Evolutionary conservation across 1,140 invertebrate species (phyloP).

Genomic region (Bombyx mandarina): DNA sequence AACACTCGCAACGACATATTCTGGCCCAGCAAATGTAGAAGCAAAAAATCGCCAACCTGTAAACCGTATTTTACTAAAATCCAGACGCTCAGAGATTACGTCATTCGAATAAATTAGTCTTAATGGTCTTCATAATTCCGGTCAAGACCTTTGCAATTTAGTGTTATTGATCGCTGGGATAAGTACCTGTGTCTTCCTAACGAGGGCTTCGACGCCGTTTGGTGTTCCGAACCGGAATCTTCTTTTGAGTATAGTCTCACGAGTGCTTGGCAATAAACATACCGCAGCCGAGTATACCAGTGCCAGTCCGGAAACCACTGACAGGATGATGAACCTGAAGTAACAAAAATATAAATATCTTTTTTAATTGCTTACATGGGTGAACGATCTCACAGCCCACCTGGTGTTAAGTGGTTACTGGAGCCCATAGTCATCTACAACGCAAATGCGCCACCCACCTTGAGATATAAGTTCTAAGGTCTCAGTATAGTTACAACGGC

Average conservation of each 20-base stretch:
- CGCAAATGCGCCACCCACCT: no score
- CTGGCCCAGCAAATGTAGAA: constrained; percentile 86
- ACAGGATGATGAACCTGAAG: constrained; percentile 83
- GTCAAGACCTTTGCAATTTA: background rate
- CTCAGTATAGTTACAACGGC: no score
- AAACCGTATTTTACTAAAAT: constrained; percentile 10
- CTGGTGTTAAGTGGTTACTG: no score
- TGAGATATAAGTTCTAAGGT: no score
- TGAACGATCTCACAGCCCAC: no score
- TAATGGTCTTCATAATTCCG: constrained; percentile 1
- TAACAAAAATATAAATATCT: background rate
- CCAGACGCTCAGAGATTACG: background rate
- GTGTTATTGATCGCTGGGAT: background rate
- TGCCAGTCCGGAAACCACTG: constrained; percentile 81
- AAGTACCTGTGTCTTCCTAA: constrained; percentile 83
- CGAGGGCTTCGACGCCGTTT: constrained; percentile 77
- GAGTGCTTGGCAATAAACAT: constrained; percentile 82
- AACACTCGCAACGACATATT: constrained; percentile 88
- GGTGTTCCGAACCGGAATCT: constrained; percentile 83
- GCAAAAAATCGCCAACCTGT: constrained; percentile 87
- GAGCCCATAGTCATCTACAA: no score
- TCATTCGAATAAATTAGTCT: constrained; percentile 3
- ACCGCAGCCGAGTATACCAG: constrained; percentile 86
- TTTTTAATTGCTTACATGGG: no score
- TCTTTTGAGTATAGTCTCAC: constrained; percentile 83